Percentiles rank a stretch among this genome's conserved stretches.
These are phyloP conservation scores for Bovichtus variegatus DNA, from an alignment of 2,797 vertebrate species.

Conservation along the genomic window DNA sequence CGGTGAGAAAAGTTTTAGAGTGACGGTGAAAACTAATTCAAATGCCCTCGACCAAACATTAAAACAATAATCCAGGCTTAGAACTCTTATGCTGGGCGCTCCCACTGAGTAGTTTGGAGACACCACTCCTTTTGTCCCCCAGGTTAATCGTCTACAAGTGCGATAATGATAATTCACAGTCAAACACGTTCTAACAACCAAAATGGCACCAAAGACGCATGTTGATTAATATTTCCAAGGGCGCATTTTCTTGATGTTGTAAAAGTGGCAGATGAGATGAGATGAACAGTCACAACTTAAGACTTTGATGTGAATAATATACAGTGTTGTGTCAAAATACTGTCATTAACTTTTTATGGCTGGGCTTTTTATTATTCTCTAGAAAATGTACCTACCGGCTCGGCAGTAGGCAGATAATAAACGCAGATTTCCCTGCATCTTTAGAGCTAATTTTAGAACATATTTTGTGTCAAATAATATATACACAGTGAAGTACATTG, in stretches of 20 bases:
- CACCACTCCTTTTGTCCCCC: conserved; percentile 13
- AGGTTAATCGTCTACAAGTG: conserved; percentile 56
- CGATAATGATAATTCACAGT: conserved; percentile 44
- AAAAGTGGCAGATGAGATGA: background rate
- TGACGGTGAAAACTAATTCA: conserved; percentile 7
- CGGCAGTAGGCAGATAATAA: conserved; percentile 15
- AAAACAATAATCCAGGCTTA: conserved; percentile 15
- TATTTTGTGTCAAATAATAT: conserved; percentile 9
- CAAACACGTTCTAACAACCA: conserved; percentile 34
- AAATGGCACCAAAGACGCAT: conserved; percentile 24
- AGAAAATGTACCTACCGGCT: background rate
- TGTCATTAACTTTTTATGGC: conserved; percentile 1
- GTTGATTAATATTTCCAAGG: conserved; percentile 40
- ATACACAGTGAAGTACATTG: background rate
- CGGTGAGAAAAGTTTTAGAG: background rate
- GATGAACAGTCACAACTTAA: background rate
- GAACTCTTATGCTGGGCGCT: conserved; percentile 25
- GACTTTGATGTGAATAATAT: background rate
- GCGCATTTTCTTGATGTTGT: conserved; percentile 25
- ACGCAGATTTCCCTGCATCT: conserved; percentile 16
- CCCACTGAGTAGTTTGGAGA: conserved; percentile 58
- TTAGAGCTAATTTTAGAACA: background rate
- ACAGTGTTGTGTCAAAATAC: conserved; percentile 6
- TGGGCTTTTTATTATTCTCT: conserved; percentile 1
- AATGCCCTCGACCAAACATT: conserved; percentile 40